These are phyloP conservation scores for Chelonus insularis DNA, from an alignment of 1,140 invertebrate species.

Conservation along the genomic window DNA sequence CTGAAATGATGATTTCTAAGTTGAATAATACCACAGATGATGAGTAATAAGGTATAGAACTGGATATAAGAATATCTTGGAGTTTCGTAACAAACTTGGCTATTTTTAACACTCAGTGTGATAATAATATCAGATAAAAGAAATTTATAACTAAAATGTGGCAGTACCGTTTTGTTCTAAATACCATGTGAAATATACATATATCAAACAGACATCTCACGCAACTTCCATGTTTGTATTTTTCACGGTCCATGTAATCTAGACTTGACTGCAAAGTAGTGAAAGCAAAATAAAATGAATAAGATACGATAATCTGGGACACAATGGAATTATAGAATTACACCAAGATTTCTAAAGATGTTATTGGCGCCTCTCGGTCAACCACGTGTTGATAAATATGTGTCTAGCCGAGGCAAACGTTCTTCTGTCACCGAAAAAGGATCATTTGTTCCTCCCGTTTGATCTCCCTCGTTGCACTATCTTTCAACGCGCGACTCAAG, in stretches of 20 bases:
- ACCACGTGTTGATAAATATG: slow-evolving; percentile 8
- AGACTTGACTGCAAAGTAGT: background rate
- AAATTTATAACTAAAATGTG: background rate
- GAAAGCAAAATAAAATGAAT: slow-evolving; percentile 1
- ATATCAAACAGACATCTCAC: slow-evolving; percentile 1
- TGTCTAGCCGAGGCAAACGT: slow-evolving; percentile 9
- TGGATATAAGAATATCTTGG: too few relatives aligned
- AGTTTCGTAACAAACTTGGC: too few relatives aligned
- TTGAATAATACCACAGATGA: too few relatives aligned
- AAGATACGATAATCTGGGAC: slow-evolving; percentile 10
- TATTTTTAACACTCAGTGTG: too few relatives aligned
- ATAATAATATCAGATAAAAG: too few relatives aligned
- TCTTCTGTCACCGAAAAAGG: slow-evolving; percentile 4
- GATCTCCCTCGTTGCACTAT: slow-evolving; percentile 12
- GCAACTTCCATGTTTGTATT: background rate
- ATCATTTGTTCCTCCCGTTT: slow-evolving; percentile 1
- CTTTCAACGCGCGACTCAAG: slow-evolving; percentile 8
- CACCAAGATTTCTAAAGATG: background rate
- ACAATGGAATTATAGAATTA: background rate
- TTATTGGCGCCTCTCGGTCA: slow-evolving; percentile 2
- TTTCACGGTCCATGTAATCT: slow-evolving; percentile 4
- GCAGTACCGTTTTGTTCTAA: background rate
- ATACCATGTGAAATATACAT: background rate
- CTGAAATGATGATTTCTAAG: too few relatives aligned
- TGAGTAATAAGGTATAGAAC: too few relatives aligned